Conservation (phyloP, 2,113 vertebrate species). For the Vombatus ursinus region DNA sequence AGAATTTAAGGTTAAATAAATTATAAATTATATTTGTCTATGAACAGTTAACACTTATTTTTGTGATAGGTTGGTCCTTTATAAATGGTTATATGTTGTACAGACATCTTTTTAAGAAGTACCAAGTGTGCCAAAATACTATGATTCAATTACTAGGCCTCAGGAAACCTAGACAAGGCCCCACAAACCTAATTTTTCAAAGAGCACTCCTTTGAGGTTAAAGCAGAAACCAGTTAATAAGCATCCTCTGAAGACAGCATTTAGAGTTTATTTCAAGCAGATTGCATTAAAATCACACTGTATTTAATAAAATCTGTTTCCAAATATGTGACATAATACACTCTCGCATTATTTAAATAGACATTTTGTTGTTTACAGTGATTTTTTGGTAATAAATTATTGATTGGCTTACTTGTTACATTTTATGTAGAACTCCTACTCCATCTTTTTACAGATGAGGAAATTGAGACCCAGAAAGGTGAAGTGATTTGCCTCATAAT, state of each 20-base stretch:
- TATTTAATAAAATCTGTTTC: conserved; percentile 29
- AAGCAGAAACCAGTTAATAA: conserved; percentile 19
- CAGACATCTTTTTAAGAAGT: not conserved
- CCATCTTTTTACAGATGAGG: not conserved
- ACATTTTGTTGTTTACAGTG: not conserved
- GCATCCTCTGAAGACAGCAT: not conserved
- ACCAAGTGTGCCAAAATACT: not conserved
- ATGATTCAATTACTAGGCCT: not conserved
- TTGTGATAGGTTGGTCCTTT: conserved; percentile 6
- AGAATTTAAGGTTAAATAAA: not conserved
- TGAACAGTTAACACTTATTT: conserved; percentile 1
- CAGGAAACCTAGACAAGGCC: not conserved
- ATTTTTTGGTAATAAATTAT: not conserved
- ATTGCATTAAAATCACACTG: conserved; percentile 18
- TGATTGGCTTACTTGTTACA: not conserved
- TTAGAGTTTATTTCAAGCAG: not conserved
- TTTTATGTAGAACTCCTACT: not conserved
- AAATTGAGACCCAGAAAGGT: not conserved
- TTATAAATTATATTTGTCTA: not conserved
- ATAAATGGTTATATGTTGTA: not conserved
- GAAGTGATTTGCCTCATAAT: not conserved
- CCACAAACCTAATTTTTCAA: not conserved
- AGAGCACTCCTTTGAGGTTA: not conserved
- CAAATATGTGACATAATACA: not conserved
- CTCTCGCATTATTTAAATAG: not conserved